Evolutionary conservation across 2,113 vertebrate genomes (phyloP), one percentile per base, ranked within the genome.

Genomic region (Symphodus melops): DNA sequence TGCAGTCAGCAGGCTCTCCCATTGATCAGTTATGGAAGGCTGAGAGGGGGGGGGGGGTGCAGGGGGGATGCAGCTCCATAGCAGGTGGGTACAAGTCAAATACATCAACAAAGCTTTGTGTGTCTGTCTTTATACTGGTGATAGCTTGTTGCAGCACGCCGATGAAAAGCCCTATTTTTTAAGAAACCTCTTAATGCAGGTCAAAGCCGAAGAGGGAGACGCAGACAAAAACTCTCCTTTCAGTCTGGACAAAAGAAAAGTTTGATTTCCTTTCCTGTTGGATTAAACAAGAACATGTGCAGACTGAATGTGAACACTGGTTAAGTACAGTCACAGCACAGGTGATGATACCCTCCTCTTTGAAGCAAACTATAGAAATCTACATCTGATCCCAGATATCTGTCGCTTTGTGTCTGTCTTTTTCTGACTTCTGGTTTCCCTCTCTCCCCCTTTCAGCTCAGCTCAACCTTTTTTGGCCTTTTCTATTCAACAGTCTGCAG

Each of bases 1-100:
- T 82, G 71, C 87, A 73, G 84, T 88, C 88, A 88, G 84, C 84
- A 68, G 82, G 75, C 81, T 57, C 56, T 69, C 72, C 77, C 87
- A 88, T 77, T 86, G 87, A 91, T 83, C 72, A 53, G 73, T 83
- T 51, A 77, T 53, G 79, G 78, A 79, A 67, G 64, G 81, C 73
- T 61, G 72, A 23, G 21, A 63, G 5, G 28, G 28, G 28, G 28
- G 28, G 28, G 28, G 11, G 39, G 73, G 64, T 78, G 13, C 84
- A 77, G 83, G 88, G 86, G 73, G 76, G 82, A 58, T 70, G 63
- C 21, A 74, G 72, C 76, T 72, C 77, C 61, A 68, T 68, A 62
- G 64, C 83, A 92, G 86, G 86, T 84, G 74, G 39, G 82, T 44
- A n/a, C 17, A 79, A 82, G 90, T 87, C 82, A 84, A 83, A 77